A percentile compares a stretch with the other conserved stretches of the same genome.
Evolutionary conservation across 1,140 invertebrate species (phyloP).

Genomic region (Hypsibius dujardini): DNA sequence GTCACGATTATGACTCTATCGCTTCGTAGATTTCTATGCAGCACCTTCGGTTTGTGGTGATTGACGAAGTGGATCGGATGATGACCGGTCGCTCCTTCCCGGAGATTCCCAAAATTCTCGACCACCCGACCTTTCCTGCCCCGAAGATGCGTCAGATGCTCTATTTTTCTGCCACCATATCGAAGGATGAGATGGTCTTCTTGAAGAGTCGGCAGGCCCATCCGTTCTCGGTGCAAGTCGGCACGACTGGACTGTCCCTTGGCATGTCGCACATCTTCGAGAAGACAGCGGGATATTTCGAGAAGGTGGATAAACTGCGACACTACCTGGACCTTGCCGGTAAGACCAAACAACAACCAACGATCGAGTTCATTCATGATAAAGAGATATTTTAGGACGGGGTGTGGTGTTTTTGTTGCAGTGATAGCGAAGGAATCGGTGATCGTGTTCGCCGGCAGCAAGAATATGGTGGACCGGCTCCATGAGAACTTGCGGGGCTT

Average conservation of each 20-base stretch:
- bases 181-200: not conserved
- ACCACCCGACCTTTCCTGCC: not conserved
- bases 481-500: not conserved
- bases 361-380: not conserved
- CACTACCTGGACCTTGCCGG: not conserved
- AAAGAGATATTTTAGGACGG: not conserved
- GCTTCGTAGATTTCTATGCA: not conserved
- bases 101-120: not conserved
- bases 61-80: constrained; percentile 16
- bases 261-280: not conserved
- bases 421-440: not conserved
- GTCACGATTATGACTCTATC: not conserved
- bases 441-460: not conserved
- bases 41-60: not conserved
- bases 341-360: not conserved
- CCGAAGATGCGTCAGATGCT: not conserved
- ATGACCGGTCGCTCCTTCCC: not conserved
- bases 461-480: not conserved
- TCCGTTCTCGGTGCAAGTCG: not conserved
- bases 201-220: not conserved
- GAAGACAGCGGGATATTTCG: not conserved
- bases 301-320: not conserved
- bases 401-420: not conserved
- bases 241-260: not conserved
- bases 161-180: constrained; percentile 4